These are phyloP conservation scores for Pterocles gutturalis DNA, from an alignment of 2,113 vertebrate species.

Conservation along the genomic window DNA sequence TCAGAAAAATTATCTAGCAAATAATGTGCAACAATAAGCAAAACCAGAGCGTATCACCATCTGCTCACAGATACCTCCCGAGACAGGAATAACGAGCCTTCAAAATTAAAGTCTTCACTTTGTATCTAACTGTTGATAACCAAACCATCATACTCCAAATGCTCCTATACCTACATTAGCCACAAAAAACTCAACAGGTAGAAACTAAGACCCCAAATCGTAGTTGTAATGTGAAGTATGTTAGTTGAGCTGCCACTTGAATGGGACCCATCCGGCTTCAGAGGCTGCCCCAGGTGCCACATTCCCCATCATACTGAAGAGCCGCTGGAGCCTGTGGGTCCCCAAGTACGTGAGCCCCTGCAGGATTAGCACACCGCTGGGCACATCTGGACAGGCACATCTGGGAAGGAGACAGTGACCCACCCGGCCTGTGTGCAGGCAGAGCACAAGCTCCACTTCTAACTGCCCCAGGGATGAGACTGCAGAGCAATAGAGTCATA, in stretches of 20 bases:
- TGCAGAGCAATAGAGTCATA: background rate
- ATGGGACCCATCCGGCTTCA: background rate
- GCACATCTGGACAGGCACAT: background rate
- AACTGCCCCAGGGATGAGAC: background rate
- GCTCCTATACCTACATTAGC: background rate
- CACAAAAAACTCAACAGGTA: background rate
- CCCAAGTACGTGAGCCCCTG: fast-evolving
- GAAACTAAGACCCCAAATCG: background rate
- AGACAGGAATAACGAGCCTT: background rate
- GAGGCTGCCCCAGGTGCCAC: background rate
- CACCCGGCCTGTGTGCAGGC: background rate
- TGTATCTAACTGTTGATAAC: background rate
- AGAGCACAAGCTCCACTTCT: background rate
- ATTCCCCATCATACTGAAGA: background rate
- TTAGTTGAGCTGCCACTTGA: background rate
- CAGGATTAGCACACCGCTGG: background rate
- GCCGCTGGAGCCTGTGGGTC: background rate
- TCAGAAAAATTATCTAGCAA: slow-evolving; percentile 61
- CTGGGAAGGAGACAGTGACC: background rate
- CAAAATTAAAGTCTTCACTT: background rate
- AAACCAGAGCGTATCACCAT: slow-evolving; percentile 25
- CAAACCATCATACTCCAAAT: background rate
- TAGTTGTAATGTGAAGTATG: background rate
- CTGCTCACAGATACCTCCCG: slow-evolving; percentile 16
- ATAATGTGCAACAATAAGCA: slow-evolving; percentile 58